Base-by-base conservation (phyloP, 2,888 invertebrate genomes). In the Aspidapion aeneum region DNA sequence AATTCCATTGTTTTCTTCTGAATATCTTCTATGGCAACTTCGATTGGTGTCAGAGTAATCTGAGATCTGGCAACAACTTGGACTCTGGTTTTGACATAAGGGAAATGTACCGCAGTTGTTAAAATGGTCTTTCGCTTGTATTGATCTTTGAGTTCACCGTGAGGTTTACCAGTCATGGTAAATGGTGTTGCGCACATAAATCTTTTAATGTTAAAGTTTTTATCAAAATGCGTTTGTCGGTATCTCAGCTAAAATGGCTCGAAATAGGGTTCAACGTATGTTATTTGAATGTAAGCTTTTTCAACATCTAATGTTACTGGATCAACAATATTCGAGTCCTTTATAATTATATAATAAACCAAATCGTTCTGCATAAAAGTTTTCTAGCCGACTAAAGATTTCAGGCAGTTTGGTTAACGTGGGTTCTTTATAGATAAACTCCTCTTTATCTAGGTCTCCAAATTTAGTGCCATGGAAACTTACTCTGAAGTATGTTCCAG, bases 181-280 rank as follows among this genome's bases (percentile, higher is more conserved):
- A 98, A 98, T 55, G 98, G 98, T 2, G 98, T 98, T 59, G 97
- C 93, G 82, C 94, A 98, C 76, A 97, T 91, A 82, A 98, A 98
- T 54, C 96, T 88, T 80, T 94, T 95, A 71, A 98, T 93, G 83
- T 96, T 96, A 76, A 93, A 96, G 79, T 97, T 97, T 72, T 89
- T 85, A 77, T 98, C 96, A 78, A 94, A 97, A 79, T 94, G 90
- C 0, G 96, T 95, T 71, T 90, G 85, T 16, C 96, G 84, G 73
- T 93, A 90, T 70, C 95, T 83, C 69, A 92, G 82, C 81, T 98
- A 98, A 80, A 94, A 96, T 58, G 90, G 87, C 80, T 98, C 98
- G 81, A 98, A 96, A 81, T 94, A 96, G 0, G 98, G 98, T 81
- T 98, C 98, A 19, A 98, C 98, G 80, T 98, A 99, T 0, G 98